Conservation (phyloP, 2,888 invertebrate genomes). For the Yponomeuta evonymella region DNA sequence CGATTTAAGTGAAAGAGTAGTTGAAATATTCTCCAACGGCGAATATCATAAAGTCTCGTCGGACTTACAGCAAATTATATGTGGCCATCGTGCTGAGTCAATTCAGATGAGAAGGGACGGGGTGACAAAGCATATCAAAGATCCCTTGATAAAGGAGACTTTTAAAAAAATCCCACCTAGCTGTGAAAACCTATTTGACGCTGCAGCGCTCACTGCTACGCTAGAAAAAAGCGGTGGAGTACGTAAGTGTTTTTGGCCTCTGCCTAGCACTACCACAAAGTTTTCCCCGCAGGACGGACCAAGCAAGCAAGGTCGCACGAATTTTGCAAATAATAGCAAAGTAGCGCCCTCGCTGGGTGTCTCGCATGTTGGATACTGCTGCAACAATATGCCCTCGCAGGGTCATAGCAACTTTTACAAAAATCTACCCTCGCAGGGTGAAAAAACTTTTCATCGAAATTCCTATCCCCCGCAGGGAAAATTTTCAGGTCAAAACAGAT, state of each 20-base stretch:
- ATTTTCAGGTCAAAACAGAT: not conserved
- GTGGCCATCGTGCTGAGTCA: not conserved
- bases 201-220: not conserved
- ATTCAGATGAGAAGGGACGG: not conserved
- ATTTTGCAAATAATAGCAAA: not conserved
- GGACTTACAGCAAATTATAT: no score
- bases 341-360: not conserved
- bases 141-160: not conserved
- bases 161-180: not conserved
- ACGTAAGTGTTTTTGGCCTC: constrained; percentile 13
- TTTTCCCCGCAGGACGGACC: not conserved
- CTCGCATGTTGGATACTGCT: not conserved
- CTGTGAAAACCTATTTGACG: not conserved
- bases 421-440: not conserved
- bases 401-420: not conserved
- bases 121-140: not conserved
- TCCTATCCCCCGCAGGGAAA: not conserved
- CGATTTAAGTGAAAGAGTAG: not conserved
- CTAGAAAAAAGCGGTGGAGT: not conserved
- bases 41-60: not conserved
- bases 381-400: not conserved
- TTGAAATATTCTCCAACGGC: not conserved
- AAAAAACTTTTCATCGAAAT: not conserved
- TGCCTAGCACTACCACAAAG: not conserved
- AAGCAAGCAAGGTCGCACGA: not conserved